A percentile compares a stretch with the other conserved stretches of the same genome.
These are phyloP conservation scores for Luidia sarsii DNA, from an alignment of 53 echinoderm and acorn worm genomes.

Conservation along the genomic window DNA sequence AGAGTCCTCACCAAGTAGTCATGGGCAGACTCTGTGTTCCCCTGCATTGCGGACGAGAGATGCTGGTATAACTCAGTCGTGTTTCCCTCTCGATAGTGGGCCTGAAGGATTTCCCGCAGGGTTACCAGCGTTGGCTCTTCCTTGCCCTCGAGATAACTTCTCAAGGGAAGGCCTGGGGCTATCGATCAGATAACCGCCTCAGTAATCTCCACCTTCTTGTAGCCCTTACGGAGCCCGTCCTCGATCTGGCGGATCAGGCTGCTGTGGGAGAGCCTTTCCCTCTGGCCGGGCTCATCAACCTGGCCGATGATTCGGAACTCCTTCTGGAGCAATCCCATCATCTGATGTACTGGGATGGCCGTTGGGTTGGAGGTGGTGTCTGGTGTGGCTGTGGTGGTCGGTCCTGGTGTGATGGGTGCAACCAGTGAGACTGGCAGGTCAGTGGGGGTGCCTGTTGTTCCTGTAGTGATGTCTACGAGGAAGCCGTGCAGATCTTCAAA, in stretches of 20 bases:
- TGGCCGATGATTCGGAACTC: constrained; percentile 65
- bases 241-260: constrained; percentile 51
- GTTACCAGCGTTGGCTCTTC: constrained; percentile 20
- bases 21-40: constrained; percentile 3
- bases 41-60: constrained; percentile 40
- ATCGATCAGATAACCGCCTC: constrained; percentile 48
- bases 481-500: constrained; percentile 15
- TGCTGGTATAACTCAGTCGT: constrained; percentile 47
- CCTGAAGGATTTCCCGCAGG: constrained; percentile 28
- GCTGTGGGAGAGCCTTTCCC: constrained; percentile 38
- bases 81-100: constrained; percentile 39
- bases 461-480: constrained; percentile 1
- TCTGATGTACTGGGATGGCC: constrained; percentile 4
- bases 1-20: constrained; percentile 52
- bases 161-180: constrained; percentile 14
- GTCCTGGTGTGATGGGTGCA: neutral
- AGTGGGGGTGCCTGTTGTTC: neutral
- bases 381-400: neutral
- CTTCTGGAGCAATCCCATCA: constrained; percentile 28
- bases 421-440: neutral
- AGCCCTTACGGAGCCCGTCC: constrained; percentile 14
- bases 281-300: constrained; percentile 60
- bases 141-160: constrained; percentile 49
- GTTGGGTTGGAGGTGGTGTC: neutral
- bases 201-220: constrained; percentile 37